phyloP scores from a whole-genome alignment of 2,797 vertebrate genomes.

The Coluber constrictor region DNA sequence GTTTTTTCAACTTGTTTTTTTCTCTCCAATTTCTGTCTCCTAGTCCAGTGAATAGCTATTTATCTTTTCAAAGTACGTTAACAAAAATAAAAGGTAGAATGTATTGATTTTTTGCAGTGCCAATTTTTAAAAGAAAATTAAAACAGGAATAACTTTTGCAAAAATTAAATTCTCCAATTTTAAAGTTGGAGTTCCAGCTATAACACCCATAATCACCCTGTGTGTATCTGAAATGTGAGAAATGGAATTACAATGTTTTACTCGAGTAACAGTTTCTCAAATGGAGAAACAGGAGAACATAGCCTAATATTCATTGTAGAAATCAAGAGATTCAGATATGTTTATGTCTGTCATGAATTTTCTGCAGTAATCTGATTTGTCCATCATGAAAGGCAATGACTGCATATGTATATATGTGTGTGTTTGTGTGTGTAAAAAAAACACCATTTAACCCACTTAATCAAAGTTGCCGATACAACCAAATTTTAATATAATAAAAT shows the following conservation, averaged over 20 bases:
- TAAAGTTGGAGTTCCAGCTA: neutral
- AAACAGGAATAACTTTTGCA: neutral
- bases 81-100: conserved; percentile 1
- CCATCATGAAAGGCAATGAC: neutral
- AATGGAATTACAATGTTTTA: neutral
- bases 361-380: neutral
- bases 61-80: neutral
- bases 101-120: neutral
- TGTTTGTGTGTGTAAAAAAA: neutral
- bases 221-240: neutral
- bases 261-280: neutral
- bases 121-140: neutral
- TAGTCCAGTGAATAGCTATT: neutral
- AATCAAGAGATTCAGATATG: neutral
- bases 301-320: neutral
- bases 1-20: neutral
- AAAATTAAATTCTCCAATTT: neutral
- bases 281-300: neutral
- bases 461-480: neutral
- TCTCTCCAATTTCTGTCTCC: neutral
- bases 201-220: neutral
- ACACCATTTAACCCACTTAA: neutral
- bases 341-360: neutral
- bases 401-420: fast-evolving
- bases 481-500: neutral